Evolutionary conservation across 2,888 invertebrate species (phyloP).

Genomic region (Bembecia ichneumoniformis): DNA sequence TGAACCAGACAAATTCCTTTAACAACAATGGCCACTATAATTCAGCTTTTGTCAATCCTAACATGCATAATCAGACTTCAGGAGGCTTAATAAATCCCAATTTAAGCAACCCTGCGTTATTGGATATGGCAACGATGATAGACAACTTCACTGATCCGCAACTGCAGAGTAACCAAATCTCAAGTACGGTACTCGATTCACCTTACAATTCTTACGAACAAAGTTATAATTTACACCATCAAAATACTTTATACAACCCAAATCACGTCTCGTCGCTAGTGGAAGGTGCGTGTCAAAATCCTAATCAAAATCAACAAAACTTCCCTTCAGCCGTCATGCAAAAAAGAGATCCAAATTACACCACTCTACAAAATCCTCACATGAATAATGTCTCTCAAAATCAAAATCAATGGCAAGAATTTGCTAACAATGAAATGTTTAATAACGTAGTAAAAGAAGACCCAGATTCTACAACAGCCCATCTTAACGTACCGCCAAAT

Average conservation of each 20-base stretch:
- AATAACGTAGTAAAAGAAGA: slow-evolving; percentile 78
- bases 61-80: slow-evolving; percentile 50
- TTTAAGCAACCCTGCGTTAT: slow-evolving; percentile 69
- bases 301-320: slow-evolving; percentile 54
- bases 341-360: slow-evolving; percentile 48
- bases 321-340: slow-evolving; percentile 47
- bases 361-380: slow-evolving; percentile 23
- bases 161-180: slow-evolving; percentile 87
- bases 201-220: slow-evolving; percentile 76
- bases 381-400: slow-evolving; percentile 28
- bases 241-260: slow-evolving; percentile 73
- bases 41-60: slow-evolving; percentile 62
- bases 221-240: slow-evolving; percentile 77
- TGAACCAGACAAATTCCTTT: slow-evolving; percentile 36
- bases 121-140: slow-evolving; percentile 84
- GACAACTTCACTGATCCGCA: slow-evolving; percentile 84
- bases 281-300: slow-evolving; percentile 53
- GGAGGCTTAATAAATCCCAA: slow-evolving; percentile 62
- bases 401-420: slow-evolving; percentile 63
- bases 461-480: slow-evolving; percentile 81
- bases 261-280: slow-evolving; percentile 68
- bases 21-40: slow-evolving; percentile 53
- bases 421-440: slow-evolving; percentile 54
- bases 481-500: slow-evolving; percentile 56
- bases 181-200: slow-evolving; percentile 85